phyloP scores from a whole-genome alignment of 1,140 invertebrate species.

The Drosophila ananassae region DNA sequence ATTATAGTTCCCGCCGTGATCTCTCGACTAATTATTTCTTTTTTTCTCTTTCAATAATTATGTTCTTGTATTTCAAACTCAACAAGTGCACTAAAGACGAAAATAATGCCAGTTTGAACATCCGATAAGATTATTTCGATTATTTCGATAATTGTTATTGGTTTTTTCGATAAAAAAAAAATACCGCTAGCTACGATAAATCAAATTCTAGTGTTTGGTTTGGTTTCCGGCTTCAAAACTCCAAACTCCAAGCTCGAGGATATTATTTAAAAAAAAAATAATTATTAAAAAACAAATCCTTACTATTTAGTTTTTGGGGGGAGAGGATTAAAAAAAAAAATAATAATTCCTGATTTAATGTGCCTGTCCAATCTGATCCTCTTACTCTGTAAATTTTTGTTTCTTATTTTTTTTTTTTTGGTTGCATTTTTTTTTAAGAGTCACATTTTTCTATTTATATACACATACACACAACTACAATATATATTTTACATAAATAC shows the following conservation, averaged over 20 bases:
- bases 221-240: conserved; percentile 8
- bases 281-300: neutral
- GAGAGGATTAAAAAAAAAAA: neutral
- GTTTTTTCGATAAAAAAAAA: conserved; percentile 19
- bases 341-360: neutral
- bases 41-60: neutral
- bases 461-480: conserved; percentile 48
- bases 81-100: conserved; percentile 61
- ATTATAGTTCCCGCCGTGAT: conserved; percentile 36
- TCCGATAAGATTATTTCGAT: conserved; percentile 18
- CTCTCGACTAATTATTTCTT: conserved; percentile 7
- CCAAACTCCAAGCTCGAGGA: conserved; percentile 39
- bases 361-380: conserved; percentile 6
- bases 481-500: conserved; percentile 68
- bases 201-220: conserved; percentile 35
- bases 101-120: conserved; percentile 38
- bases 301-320: neutral
- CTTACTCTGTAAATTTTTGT: neutral
- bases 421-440: conserved; percentile 9
- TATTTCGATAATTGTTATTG: neutral
- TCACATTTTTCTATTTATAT: conserved; percentile 48
- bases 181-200: conserved; percentile 36
- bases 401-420: neutral
- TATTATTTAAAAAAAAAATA: neutral
- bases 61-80: conserved; percentile 40